Conservation (phyloP, 2,797 vertebrate species). For the Myotis myotis region DNA sequence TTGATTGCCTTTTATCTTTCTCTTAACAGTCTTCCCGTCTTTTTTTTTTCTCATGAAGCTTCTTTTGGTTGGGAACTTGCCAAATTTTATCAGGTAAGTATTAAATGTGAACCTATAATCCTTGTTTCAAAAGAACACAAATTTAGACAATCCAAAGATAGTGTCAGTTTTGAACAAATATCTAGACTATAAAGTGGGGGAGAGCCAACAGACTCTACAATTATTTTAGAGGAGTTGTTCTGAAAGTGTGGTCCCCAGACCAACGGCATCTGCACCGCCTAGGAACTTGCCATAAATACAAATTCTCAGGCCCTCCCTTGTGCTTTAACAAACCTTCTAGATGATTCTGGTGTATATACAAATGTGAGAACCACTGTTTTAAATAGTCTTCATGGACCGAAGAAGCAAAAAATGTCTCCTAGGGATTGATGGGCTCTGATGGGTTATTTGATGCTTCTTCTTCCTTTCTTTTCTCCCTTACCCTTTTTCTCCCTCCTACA, state of each 20-base stretch:
- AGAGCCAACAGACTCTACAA: neutral
- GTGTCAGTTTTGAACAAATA: neutral
- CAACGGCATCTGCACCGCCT: neutral
- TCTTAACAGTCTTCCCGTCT: conserved; percentile 41
- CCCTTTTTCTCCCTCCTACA: neutral
- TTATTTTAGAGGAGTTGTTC: neutral
- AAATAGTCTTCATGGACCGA: neutral
- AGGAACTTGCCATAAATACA: neutral
- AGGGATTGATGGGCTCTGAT: neutral
- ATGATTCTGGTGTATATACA: neutral
- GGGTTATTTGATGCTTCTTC: neutral
- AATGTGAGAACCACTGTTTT: neutral
- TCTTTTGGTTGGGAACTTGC: conserved; percentile 36
- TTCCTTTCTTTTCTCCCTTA: neutral
- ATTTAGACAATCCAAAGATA: neutral
- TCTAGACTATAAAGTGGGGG: neutral
- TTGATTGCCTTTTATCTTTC: conserved; percentile 46
- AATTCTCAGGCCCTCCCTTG: neutral
- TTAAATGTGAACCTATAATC: neutral
- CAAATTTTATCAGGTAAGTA: conserved; percentile 51
- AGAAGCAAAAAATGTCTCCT: neutral
- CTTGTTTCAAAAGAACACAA: neutral
- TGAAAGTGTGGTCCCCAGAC: neutral
- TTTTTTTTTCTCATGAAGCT: conserved; percentile 4
- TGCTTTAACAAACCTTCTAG: neutral